phyloP scores from a whole-genome alignment of 2,888 invertebrate species.

The Embidobia sp. region DNA sequence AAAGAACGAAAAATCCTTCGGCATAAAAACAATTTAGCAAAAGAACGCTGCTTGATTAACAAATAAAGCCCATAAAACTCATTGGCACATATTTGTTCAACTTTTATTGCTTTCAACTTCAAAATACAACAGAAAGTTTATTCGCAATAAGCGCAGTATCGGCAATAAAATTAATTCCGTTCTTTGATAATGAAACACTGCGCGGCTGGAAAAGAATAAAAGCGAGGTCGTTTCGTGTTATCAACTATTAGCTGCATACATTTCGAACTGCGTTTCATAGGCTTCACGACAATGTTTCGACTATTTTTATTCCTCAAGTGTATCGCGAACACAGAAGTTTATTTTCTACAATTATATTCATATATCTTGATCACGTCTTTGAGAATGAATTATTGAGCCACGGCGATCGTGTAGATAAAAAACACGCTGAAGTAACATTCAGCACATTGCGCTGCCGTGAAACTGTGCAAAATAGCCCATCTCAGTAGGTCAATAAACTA shows the following conservation, averaged over 20 bases:
- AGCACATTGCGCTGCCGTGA: slow-evolving; percentile 16
- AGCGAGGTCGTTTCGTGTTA: slow-evolving; percentile 1
- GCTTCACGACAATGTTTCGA: background rate
- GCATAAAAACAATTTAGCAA: background rate
- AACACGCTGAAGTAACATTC: slow-evolving; percentile 21
- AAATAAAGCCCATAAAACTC: slow-evolving; percentile 10
- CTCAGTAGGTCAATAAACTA: too few relatives aligned
- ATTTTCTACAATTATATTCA: slow-evolving; percentile 23
- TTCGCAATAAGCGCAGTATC: background rate
- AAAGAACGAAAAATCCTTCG: background rate
- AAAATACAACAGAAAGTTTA: slow-evolving; percentile 15
- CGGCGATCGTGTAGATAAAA: slow-evolving; percentile 19
- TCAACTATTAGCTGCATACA: background rate
- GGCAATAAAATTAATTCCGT: slow-evolving; percentile 20
- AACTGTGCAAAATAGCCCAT: too few relatives aligned
- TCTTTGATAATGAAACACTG: too few relatives aligned
- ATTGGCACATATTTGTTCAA: background rate
- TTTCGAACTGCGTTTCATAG: background rate
- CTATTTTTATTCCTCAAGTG: slow-evolving; percentile 11
- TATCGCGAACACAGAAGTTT: background rate
- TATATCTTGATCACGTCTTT: slow-evolving; percentile 36
- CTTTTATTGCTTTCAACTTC: slow-evolving; percentile 21
- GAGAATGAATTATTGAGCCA: slow-evolving; percentile 26
- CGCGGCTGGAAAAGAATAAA: background rate
- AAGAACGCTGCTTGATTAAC: background rate